Base-by-base conservation (phyloP, 2,888 invertebrate species). In the Halictus ligatus region DNA sequence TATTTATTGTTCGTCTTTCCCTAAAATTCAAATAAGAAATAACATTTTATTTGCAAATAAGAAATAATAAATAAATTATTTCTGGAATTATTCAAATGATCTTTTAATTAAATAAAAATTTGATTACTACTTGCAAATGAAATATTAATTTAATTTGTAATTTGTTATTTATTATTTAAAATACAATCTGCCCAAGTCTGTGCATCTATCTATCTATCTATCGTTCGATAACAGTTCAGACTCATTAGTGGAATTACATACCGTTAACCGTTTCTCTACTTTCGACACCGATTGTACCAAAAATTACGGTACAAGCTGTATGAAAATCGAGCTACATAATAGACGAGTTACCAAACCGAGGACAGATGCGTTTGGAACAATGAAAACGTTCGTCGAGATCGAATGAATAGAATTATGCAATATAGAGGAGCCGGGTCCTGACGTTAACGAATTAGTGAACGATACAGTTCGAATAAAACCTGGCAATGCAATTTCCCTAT, bases 401-500 rank as follows among this genome's bases (percentile, higher is more conserved):
- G 25, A 50, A 35, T 10, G 48, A 50, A 50, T 50, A 29, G 29
- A 75, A 71, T 75, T 60, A 10, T 18, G 3, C 40, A 25, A 75
- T 15, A 21, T 1, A n/a, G 15, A 43, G 21, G 67, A 73, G 67
- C 25, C 1, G 83, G 29, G n/a, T 15, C 15, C n/a, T 75, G 48
- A 73, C n/a, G 73, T 29, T 29, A 60, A 67, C 25, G 58, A 84
- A 81, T 50, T 25, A 21, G 15, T 50, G 10, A n/a, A 74, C 35
- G 25, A 43, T 71, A 40, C n/a, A 21, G 29, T 21, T 72, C 6
- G 54, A 58, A 58, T 58, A 75, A 58, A 77, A 79, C 75, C 82
- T 85, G 72, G 71, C 80, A 85, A 35, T 77, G 71, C 4, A 48
- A 79, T 85, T 77, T 80, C 54, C 46, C 29, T 40, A 21, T 5